phyloP scores from a whole-genome alignment of 2,113 vertebrate species.

The Petaurus breviceps region DNA sequence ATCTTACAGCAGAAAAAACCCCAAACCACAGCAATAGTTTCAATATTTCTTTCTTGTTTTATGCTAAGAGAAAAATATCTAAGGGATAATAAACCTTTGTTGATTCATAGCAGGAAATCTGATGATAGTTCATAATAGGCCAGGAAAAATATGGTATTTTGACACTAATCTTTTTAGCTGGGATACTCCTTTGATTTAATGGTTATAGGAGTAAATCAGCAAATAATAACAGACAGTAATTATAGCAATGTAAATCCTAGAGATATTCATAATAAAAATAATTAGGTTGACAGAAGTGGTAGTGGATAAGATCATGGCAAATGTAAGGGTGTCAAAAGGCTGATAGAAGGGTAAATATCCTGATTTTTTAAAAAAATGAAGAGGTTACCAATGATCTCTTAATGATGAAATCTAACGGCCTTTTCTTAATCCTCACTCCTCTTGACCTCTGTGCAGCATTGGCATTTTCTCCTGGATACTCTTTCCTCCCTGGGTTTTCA shows the following conservation, averaged over 20 bases:
- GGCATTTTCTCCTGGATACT: background rate
- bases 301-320: no score
- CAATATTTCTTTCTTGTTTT: constrained; percentile 35
- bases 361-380: background rate
- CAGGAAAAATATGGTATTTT: constrained; percentile 13
- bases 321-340: background rate
- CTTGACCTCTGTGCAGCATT: background rate
- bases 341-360: background rate
- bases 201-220: background rate
- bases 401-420: background rate
- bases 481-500: background rate
- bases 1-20: background rate
- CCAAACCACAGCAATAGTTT: background rate
- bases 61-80: constrained; percentile 6
- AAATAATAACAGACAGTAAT: background rate
- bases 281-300: background rate
- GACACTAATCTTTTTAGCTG: constrained; percentile 6
- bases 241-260: background rate
- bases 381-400: background rate
- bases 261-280: background rate
- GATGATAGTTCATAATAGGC: constrained; percentile 12
- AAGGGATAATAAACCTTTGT: constrained; percentile 7
- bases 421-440: background rate
- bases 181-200: constrained; percentile 17
- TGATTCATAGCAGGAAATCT: constrained; percentile 36